A percentile compares a stretch with the other conserved stretches of the same genome.
Evolutionary conservation across 2,888 invertebrate species (phyloP).

Genomic region (Lasioglossum malachurum): DNA sequence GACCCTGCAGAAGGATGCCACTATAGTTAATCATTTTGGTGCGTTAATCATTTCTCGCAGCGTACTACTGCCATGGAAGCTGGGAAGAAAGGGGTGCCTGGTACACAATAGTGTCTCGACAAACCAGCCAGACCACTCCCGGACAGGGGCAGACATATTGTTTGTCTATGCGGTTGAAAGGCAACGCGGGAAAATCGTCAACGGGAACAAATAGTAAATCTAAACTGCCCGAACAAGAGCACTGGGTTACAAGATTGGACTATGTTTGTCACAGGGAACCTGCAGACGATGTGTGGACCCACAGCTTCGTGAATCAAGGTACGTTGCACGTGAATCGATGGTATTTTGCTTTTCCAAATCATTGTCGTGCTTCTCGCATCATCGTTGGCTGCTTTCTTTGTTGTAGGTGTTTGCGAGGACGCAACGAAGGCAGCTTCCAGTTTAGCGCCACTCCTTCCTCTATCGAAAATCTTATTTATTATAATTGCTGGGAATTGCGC

Average conservation of each 20-base stretch:
- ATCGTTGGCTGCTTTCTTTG: neutral
- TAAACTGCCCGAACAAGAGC: slow-evolving; percentile 77
- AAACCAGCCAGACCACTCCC: slow-evolving; percentile 68
- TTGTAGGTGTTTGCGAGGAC: slow-evolving; percentile 82
- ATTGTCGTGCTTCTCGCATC: neutral
- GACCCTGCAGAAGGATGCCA: neutral
- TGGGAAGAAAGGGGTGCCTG: slow-evolving; percentile 89
- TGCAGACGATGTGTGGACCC: slow-evolving; percentile 75
- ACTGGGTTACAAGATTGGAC: slow-evolving; percentile 79
- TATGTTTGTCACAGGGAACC: slow-evolving; percentile 78
- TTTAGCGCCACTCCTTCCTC: slow-evolving; percentile 78
- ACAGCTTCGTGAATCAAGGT: slow-evolving; percentile 82
- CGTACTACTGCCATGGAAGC: slow-evolving; percentile 90
- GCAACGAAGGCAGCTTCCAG: slow-evolving; percentile 81
- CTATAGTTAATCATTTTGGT: neutral
- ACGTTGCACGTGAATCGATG: neutral
- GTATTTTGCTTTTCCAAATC: neutral
- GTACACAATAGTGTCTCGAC: slow-evolving; percentile 89
- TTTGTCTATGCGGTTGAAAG: slow-evolving; percentile 80
- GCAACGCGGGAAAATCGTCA: slow-evolving; percentile 69
- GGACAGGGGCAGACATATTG: slow-evolving; percentile 78
- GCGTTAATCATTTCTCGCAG: slow-evolving; percentile 80
- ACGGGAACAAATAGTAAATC: slow-evolving; percentile 69
- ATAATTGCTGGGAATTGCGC: slow-evolving; percentile 73
- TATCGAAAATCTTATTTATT: slow-evolving; percentile 71